phyloP scores from a whole-genome alignment of 2,888 invertebrate genomes.

The Lasioglossum marginatum region DNA sequence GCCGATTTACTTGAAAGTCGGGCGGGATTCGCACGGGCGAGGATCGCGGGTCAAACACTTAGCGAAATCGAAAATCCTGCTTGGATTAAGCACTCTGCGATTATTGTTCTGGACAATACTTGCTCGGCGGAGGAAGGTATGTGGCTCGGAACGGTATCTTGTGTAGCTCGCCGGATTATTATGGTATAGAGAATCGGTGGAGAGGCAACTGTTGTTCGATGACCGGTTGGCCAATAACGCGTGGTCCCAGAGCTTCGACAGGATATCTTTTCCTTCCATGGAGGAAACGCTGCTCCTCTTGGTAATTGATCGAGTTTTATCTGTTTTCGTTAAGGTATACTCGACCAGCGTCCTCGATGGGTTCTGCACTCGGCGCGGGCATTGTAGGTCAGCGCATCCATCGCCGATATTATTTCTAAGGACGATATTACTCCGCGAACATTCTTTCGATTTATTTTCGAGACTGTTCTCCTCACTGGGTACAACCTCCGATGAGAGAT shows the following conservation, averaged over 20 bases:
- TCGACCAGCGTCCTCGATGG: conserved; percentile 8
- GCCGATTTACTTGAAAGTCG: neutral
- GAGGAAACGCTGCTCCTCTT: neutral
- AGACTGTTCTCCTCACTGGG: neutral
- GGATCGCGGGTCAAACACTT: neutral
- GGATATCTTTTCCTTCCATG: conserved; percentile 3
- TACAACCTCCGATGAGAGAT: neutral
- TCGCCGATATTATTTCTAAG: conserved; percentile 7
- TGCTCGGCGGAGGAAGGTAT: conserved; percentile 29
- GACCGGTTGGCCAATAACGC: conserved; percentile 44
- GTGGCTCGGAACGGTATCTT: conserved; percentile 3
- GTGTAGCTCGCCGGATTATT: conserved; percentile 14
- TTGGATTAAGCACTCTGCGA: conserved; percentile 11
- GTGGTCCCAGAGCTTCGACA: conserved; percentile 17
- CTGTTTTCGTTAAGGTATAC: conserved; percentile 13
- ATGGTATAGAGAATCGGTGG: neutral
- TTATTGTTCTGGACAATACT: conserved; percentile 14
- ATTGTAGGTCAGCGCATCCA: conserved; percentile 2
- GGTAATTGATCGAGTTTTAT: conserved; percentile 28
- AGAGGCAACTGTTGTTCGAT: conserved; percentile 16
- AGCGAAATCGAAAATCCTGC: neutral
- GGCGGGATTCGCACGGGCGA: neutral
- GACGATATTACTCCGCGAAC: neutral
- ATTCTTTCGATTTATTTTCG: conserved; percentile 1
- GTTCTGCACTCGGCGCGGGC: neutral